Conservation (phyloP, 2,113 vertebrate species). For the Chionis minor region DNA sequence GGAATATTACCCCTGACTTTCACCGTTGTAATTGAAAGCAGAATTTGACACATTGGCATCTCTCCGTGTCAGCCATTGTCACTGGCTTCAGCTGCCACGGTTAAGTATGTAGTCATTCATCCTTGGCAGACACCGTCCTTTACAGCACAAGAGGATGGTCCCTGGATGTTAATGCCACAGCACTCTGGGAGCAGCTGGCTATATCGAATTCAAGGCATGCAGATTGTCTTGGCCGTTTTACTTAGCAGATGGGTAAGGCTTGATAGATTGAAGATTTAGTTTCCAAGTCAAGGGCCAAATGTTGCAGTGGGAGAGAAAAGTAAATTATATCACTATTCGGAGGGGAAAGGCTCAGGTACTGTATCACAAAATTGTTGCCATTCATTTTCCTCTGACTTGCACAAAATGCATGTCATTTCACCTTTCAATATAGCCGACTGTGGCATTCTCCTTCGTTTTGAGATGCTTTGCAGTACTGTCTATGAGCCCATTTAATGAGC, state of each 20-base stretch:
- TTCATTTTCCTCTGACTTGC: conserved; percentile 60
- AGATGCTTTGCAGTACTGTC: conserved; percentile 56
- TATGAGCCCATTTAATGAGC: conserved; percentile 63
- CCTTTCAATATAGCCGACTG: conserved; percentile 43
- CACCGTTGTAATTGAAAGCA: conserved; percentile 44
- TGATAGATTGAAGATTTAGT: conserved; percentile 73
- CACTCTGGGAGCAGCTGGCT: conserved; percentile 66
- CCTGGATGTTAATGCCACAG: conserved; percentile 48
- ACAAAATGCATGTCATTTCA: conserved; percentile 61
- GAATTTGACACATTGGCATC: conserved; percentile 53
- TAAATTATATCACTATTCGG: conserved; percentile 46
- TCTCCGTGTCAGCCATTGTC: conserved; percentile 27
- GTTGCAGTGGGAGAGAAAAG: conserved; percentile 61
- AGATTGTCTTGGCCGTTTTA: conserved; percentile 70
- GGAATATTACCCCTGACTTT: conserved; percentile 49
- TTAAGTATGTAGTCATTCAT: conserved; percentile 45
- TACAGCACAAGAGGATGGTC: conserved; percentile 48
- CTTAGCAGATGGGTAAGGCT: conserved; percentile 74
- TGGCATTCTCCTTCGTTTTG: conserved; percentile 35
- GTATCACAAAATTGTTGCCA: conserved; percentile 65
- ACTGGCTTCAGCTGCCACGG: conserved; percentile 24
- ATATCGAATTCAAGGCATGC: conserved; percentile 68
- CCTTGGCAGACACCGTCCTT: conserved; percentile 50
- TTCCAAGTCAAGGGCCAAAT: conserved; percentile 71
- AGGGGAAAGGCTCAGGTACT: conserved; percentile 54